These are phyloP conservation scores for Matsumurasca onukii DNA, from an alignment of 1,140 invertebrate species.

Conservation along the genomic window DNA sequence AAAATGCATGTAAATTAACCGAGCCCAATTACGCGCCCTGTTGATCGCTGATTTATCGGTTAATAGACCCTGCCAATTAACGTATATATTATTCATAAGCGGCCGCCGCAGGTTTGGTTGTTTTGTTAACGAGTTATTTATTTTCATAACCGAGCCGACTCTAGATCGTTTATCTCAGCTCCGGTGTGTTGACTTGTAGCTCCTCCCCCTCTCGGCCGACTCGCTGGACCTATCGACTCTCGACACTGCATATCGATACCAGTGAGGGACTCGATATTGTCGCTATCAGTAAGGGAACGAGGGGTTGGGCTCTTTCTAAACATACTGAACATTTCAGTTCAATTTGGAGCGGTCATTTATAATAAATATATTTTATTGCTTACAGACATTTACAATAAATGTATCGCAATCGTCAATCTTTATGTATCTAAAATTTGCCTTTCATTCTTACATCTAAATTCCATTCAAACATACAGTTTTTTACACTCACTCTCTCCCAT, in stretches of 20 bases:
- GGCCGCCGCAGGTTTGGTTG: background rate
- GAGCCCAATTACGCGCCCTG: background rate
- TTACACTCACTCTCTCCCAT: too few species aligned
- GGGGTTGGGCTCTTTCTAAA: background rate
- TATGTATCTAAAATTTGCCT: too few species aligned
- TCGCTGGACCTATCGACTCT: background rate
- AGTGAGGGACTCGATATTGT: background rate
- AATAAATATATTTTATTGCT: too few species aligned
- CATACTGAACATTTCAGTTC: too few species aligned
- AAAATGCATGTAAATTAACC: slow-evolving; percentile 2
- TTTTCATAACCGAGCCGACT: slow-evolving; percentile 4
- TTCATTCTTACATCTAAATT: too few species aligned
- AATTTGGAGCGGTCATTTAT: too few species aligned
- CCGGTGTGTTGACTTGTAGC: background rate
- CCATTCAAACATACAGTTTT: too few species aligned
- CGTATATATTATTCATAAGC: slow-evolving; percentile 7
- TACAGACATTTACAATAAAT: too few species aligned
- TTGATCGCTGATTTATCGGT: slow-evolving; percentile 14
- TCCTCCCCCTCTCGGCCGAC: background rate
- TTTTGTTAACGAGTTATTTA: slow-evolving; percentile 12
- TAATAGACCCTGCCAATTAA: slow-evolving; percentile 8
- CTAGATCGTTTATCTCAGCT: background rate
- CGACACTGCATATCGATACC: background rate
- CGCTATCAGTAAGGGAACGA: background rate
- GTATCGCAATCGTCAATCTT: too few species aligned